Percentiles rank a stretch among this genome's conserved stretches.
Evolutionary conservation across 2,888 invertebrate species (phyloP).

Genomic region (Pheosia gnoma): DNA sequence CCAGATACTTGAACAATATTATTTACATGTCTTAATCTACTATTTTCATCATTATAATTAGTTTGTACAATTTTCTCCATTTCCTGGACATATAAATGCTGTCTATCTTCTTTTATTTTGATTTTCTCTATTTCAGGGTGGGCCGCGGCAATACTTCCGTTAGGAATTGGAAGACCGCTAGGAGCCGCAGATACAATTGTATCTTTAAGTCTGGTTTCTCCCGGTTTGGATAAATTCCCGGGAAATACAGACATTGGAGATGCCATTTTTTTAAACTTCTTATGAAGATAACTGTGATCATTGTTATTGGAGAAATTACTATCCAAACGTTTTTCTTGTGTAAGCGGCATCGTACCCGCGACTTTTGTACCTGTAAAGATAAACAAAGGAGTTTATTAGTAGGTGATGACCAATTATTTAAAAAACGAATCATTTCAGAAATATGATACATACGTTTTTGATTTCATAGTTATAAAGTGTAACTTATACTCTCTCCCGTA

Average conservation of each 20-base stretch:
- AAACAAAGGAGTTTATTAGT: conserved; percentile 1
- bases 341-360: conserved; percentile 78
- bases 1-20: conserved; percentile 78
- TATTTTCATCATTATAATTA: conserved; percentile 77
- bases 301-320: conserved; percentile 80
- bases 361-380: conserved; percentile 71
- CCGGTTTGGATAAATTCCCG: conserved; percentile 58
- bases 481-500: too few relatives aligned
- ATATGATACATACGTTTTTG: too few relatives aligned
- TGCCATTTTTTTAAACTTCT: conserved; percentile 96
- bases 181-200: conserved; percentile 58
- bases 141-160: conserved; percentile 76
- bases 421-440: too few relatives aligned
- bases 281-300: conserved; percentile 93
- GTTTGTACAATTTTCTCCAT: conserved; percentile 81
- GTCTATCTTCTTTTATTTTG: conserved; percentile 60
- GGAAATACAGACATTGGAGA: conserved; percentile 79
- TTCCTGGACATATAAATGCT: conserved; percentile 52
- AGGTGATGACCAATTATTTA: too few relatives aligned
- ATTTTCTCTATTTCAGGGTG: conserved; percentile 79
- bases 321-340: conserved; percentile 80
- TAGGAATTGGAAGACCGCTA: conserved; percentile 67
- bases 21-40: conserved; percentile 79
- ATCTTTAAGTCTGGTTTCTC: conserved; percentile 65
- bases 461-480: too few relatives aligned